Base-by-base conservation (phyloP, 2,888 invertebrate species). In the Athalia rosae region DNA sequence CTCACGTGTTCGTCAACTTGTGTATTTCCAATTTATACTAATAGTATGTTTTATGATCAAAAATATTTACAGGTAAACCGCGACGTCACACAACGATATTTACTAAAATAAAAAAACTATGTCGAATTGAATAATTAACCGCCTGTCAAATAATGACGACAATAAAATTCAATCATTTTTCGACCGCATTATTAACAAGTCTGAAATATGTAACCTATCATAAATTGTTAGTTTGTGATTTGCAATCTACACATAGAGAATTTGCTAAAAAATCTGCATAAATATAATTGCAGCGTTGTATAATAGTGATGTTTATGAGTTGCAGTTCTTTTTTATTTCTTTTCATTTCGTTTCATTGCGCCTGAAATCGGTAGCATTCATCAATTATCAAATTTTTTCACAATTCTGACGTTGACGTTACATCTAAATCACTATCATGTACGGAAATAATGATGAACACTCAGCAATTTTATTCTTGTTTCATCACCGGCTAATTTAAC, bases 401-500 rank as follows among this genome's bases (percentile, higher is more conserved):
- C n/a, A 6, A n/a, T 47, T 47, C 11, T 64, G 5, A 13, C 56
- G 67, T 67, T 5, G 4, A 67, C 8, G 6, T 7, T 48, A 28
- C 28, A 2, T 41, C n/a, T 74, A 62, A 61, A 61, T 48, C 61
- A 48, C 61, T 74, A 74, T 47, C 48, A 45, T 61, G 43, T 74
- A 13, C 58, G 74, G 59, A 61, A 5, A 61, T 59, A 4, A 66
- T 66, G 28, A 28, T 28, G 28, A 28, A 28, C 62, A 6, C 8
- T 58, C 58, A 43, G 71, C 28, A 28, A 50, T 67, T 50, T 62
- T 7, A 41, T 47, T 6, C 9, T 71, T 71, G 56, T 45, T 63
- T 64, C 50, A 47, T 74, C 74, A 74, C 74, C 61, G 74, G 61
- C 58, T 62, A 50, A 62, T 48, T 61, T 61, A n/a, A 74, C 28